Conservation (phyloP, 1,140 invertebrate genomes). For the Zaprionus ghesquierei region DNA sequence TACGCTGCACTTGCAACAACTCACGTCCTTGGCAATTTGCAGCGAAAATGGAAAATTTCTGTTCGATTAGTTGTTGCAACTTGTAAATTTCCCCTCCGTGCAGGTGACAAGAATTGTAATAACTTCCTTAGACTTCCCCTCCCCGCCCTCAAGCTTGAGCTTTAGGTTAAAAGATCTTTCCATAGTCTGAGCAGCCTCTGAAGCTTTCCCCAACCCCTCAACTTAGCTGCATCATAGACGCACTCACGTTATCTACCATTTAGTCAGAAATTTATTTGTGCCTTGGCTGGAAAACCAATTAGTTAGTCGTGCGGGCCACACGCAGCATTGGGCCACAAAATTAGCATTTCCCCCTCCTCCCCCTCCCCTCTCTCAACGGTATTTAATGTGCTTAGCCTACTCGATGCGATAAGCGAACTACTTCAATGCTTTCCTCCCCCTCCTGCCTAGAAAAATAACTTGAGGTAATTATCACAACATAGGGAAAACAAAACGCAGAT, state of each 20-base stretch:
- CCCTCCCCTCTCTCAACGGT: conserved; percentile 60
- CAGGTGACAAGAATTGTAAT: conserved; percentile 78
- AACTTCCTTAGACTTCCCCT: conserved; percentile 63
- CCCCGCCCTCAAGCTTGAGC: too few species aligned
- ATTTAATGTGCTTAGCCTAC: conserved; percentile 67
- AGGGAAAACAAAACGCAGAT: conserved; percentile 66
- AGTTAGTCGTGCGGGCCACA: conserved; percentile 68
- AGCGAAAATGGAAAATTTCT: conserved; percentile 78
- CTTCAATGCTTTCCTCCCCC: conserved; percentile 7
- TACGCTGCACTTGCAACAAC: conserved; percentile 25
- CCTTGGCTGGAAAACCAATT: conserved; percentile 60
- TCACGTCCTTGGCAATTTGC: conserved; percentile 74
- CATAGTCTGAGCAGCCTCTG: not conserved
- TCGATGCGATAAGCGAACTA: conserved; percentile 54
- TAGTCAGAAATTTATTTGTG: conserved; percentile 71
- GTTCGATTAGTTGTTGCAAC: conserved; percentile 74
- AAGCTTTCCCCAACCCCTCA: not conserved
- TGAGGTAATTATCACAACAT: conserved; percentile 75
- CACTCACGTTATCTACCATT: conserved; percentile 65
- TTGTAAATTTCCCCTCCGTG: conserved; percentile 62
- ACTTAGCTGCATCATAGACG: conserved; percentile 4
- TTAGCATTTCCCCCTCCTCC: conserved; percentile 66
- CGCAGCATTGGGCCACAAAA: conserved; percentile 35
- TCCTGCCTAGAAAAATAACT: conserved; percentile 45
- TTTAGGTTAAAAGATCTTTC: not conserved